Evolutionary conservation across 2,888 invertebrate genomes (phyloP), one percentile per base, ranked within the genome.

Genomic region (Lithosia quadra): DNA sequence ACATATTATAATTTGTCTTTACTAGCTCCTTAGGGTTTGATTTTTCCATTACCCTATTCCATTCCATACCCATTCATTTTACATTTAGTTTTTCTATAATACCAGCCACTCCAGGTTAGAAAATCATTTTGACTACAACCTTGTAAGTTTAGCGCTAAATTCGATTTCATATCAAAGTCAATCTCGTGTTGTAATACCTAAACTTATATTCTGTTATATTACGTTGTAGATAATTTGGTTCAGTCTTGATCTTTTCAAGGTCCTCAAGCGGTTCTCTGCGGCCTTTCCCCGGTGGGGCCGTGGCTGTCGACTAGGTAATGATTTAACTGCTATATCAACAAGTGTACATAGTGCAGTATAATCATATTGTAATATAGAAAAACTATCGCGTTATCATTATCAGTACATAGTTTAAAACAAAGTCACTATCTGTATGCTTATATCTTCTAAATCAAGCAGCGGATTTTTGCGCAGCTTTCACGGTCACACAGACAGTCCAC

Each of bases 171-270:
- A 59, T 34, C 21, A 59, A 59, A 36, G 13, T 18, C 59, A 59
- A 59, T 59, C 11, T 33, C 13, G 33, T 60, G 22, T 53, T 55
- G 60, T 49, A 28, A 28, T 62, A n/a, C 1, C n/a, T n/a, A n/a
- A n/a, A n/a, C 9, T 28, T 24, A 56, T 24, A 78, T 80, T 85
- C 71, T 64, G 74, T 77, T 75, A 76, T 78, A 78, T 80, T 79
- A 84, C 82, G 75, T 77, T 68, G 80, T 65, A 56, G 49, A 56
- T 64, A 65, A 84, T 83, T 83, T 80, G 84, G 83, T 80, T 80
- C 80, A 83, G 78, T 84, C 84, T 79, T 80, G 62, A 49, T n/a
- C 49, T 80, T 86, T 89, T 89, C 90, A 91, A 90, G 90, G 90
- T 85, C 82, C 71, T 82, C 81, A 74, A 85, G 84, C 75, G 81